Conservation (phyloP, 2,113 vertebrate species). For the Phalacrocorax aristotelis region DNA sequence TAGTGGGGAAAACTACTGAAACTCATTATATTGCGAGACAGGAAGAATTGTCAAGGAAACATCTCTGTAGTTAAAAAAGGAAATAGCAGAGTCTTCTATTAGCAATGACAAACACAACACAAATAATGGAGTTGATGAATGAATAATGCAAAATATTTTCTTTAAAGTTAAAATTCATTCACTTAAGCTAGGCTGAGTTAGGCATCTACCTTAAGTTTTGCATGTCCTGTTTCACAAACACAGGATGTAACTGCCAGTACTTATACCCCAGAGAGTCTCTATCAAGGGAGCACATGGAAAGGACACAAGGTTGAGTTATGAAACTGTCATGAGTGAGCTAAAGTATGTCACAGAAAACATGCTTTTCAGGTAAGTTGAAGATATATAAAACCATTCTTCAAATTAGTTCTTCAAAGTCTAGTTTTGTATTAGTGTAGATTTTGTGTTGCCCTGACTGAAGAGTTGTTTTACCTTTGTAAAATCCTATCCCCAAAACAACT, state of each 20-base stretch:
- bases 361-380: neutral
- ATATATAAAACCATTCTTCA: neutral
- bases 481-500: neutral
- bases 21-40: neutral
- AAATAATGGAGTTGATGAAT: neutral
- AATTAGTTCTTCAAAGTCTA: neutral
- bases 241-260: neutral
- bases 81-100: neutral
- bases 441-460: neutral
- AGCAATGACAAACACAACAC: neutral
- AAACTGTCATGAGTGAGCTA: neutral
- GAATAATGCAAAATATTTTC: neutral
- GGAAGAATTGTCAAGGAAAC: neutral
- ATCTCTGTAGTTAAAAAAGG: neutral
- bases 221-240: neutral
- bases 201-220: neutral
- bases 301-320: neutral
- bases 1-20: neutral
- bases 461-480: rapidly evolving
- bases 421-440: neutral
- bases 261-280: neutral
- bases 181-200: neutral
- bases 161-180: neutral
- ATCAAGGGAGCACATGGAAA: neutral
- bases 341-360: neutral